Evolutionary conservation across 2,797 vertebrate genomes (phyloP).

Genomic region (Cichlasoma orientale): DNA sequence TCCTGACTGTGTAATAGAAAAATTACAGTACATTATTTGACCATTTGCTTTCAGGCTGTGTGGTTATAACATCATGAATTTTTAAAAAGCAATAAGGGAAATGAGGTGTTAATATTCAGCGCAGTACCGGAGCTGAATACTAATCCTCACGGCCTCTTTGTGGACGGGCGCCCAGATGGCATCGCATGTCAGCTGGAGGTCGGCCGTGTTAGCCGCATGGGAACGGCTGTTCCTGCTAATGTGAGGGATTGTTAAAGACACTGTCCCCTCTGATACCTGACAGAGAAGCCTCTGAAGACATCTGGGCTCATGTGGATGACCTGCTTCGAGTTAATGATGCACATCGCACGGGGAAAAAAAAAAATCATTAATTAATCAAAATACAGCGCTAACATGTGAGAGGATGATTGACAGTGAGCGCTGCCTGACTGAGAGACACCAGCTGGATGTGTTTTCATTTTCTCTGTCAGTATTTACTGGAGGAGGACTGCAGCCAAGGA

Average conservation of each 20-base stretch:
- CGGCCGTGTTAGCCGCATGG: slow-evolving; percentile 32
- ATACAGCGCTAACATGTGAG: not conserved
- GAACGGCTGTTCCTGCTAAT: slow-evolving; percentile 35
- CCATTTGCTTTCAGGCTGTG: slow-evolving; percentile 8
- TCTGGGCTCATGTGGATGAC: not conserved
- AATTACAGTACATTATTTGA: slow-evolving; percentile 2
- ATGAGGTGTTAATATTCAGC: not conserved
- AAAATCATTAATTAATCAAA: slow-evolving; percentile 12
- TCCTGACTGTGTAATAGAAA: not conserved
- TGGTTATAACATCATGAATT: not conserved
- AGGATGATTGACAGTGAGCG: not conserved
- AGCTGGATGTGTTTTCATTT: not conserved
- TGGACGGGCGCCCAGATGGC: not conserved
- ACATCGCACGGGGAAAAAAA: not conserved
- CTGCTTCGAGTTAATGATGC: not conserved
- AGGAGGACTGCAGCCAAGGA: not conserved
- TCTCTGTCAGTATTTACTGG: not conserved
- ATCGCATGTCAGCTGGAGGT: slow-evolving; percentile 25
- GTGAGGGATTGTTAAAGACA: slow-evolving; percentile 17
- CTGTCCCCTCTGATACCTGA: not conserved
- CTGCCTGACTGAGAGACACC: not conserved
- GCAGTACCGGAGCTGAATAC: slow-evolving; percentile 13
- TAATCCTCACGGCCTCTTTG: slow-evolving; percentile 14
- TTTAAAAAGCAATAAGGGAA: slow-evolving; percentile 20
- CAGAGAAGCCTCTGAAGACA: not conserved